A percentile compares a stretch with the other conserved stretches of the same genome.
Evolutionary conservation across 2,888 invertebrate genomes (phyloP).

Genomic region (Nymphalis urticae): DNA sequence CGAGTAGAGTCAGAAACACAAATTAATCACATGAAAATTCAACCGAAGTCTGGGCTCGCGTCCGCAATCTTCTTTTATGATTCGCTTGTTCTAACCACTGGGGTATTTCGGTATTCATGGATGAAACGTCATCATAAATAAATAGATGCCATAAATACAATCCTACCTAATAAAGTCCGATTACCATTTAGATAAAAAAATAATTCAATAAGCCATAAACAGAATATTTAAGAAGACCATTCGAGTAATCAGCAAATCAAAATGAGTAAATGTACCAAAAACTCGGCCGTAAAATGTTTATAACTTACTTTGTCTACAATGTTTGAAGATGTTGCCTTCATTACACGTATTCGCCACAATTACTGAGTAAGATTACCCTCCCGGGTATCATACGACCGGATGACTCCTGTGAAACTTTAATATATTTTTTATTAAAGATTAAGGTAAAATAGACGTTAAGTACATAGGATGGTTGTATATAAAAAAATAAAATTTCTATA

Average conservation of each 20-base stretch:
- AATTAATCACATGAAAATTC: no score
- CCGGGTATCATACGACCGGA: slow-evolving; percentile 35
- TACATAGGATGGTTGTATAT: neutral
- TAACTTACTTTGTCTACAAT: slow-evolving; percentile 29
- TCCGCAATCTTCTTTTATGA: no score
- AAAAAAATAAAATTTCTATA: neutral
- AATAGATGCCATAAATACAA: no score
- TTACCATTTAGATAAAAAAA: neutral
- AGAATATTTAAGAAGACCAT: slow-evolving; percentile 22
- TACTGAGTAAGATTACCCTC: slow-evolving; percentile 38
- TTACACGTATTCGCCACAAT: slow-evolving; percentile 41
- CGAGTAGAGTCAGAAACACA: no score
- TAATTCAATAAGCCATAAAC: slow-evolving; percentile 3
- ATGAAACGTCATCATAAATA: no score
- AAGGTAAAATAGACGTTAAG: neutral
- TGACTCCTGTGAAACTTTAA: slow-evolving; percentile 43
- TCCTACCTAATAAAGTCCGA: neutral
- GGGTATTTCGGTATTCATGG: no score
- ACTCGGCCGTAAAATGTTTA: slow-evolving; percentile 34
- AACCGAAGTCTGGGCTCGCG: no score
- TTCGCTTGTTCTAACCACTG: no score
- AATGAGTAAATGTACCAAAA: slow-evolving; percentile 30
- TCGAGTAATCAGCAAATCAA: slow-evolving; percentile 35
- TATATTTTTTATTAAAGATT: slow-evolving; percentile 40
- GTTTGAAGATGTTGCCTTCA: slow-evolving; percentile 31